Evolutionary conservation across 1,140 invertebrate species (phyloP), one percentile per base, ranked within the genome.

Genomic region (Aphaenogaster ashmeadi): DNA sequence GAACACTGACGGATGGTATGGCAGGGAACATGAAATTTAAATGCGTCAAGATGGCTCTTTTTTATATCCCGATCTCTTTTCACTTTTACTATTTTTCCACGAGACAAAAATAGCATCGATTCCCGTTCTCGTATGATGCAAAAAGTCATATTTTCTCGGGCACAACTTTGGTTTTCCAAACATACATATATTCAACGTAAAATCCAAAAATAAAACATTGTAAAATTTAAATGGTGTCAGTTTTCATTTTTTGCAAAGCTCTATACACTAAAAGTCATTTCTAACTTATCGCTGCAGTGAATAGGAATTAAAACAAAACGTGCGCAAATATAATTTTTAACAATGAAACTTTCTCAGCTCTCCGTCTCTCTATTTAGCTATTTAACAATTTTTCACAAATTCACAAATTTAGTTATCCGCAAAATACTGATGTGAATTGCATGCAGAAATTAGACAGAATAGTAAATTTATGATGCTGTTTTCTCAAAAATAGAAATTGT

Each of bases 11-110:
- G 38, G 50, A 41, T 52, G 54, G 62, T 62, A 52, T 50, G 18
- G n/a, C 38, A 58, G 58, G 58, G 15, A 83, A 62, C 41, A 56
- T 56, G n/a, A 86, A 80, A 87, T 62, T 27, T 47, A 21, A 21
- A 47, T 36, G 44, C 41, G 7, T 15, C 11, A 64, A 33, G 15
- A 27, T 27, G 11, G 11, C 36, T 36, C 6, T n/a, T 62, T 50
- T 84, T 60, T 71, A 50, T 50, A n/a, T 41, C 5, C 54, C 2
- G 1, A 27, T 13, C 18, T 41, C 36, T 21, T 54, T 33, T 6
- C 7, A 21, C 5, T 18, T 62, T 75, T 81, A 44, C 15, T 74
- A 60, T 33, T 83, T 84, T 84, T 50, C 13, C 15, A 44, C 8
- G 15, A 50, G n/a, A 80, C 47, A 27, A 52, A 71, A 58, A 44